Percentiles rank a stretch among this genome's conserved stretches.
phyloP scores from a whole-genome alignment of 2,113 vertebrate genomes.

The Pyxicephalus adspersus region DNA sequence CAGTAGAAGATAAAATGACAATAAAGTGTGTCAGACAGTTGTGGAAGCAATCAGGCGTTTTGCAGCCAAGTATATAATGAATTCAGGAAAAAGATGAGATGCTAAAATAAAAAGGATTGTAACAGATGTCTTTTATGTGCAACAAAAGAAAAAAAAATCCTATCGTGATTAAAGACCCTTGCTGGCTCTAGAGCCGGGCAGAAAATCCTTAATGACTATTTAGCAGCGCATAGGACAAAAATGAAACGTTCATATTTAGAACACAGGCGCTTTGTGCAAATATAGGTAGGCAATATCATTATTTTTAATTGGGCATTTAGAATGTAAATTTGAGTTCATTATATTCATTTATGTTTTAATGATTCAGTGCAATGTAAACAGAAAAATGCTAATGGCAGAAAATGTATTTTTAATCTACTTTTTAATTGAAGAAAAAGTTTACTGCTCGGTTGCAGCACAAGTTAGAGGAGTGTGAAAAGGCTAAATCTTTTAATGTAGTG shows the following conservation, averaged over 20 bases:
- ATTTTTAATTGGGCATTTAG: slow-evolving; percentile 51
- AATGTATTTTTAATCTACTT: slow-evolving; percentile 3
- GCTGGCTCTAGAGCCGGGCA: background rate
- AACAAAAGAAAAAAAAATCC: slow-evolving; percentile 22
- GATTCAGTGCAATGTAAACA: background rate
- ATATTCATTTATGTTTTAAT: slow-evolving; percentile 24
- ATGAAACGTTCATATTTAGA: background rate
- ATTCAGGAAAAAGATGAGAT: slow-evolving; percentile 33
- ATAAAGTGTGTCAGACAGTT: slow-evolving; percentile 45
- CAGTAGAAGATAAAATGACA: slow-evolving; percentile 29
- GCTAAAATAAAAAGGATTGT: slow-evolving; percentile 11
- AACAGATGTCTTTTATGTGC: slow-evolving; percentile 39
- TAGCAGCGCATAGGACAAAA: slow-evolving; percentile 22
- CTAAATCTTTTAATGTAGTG: background rate
- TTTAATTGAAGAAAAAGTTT: background rate
- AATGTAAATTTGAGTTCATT: slow-evolving; percentile 47
- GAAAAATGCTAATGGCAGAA: slow-evolving; percentile 1
- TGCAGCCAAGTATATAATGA: slow-evolving; percentile 38
- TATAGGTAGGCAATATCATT: slow-evolving; percentile 43
- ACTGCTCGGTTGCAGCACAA: background rate
- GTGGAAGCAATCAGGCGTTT: slow-evolving; percentile 41
- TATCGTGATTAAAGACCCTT: slow-evolving; percentile 42
- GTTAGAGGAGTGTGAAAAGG: background rate
- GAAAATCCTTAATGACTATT: slow-evolving; percentile 36
- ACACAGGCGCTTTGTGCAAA: slow-evolving; percentile 23